Evolutionary conservation across 1,140 invertebrate species (phyloP).

Genomic region (Drosophila lowei): DNA sequence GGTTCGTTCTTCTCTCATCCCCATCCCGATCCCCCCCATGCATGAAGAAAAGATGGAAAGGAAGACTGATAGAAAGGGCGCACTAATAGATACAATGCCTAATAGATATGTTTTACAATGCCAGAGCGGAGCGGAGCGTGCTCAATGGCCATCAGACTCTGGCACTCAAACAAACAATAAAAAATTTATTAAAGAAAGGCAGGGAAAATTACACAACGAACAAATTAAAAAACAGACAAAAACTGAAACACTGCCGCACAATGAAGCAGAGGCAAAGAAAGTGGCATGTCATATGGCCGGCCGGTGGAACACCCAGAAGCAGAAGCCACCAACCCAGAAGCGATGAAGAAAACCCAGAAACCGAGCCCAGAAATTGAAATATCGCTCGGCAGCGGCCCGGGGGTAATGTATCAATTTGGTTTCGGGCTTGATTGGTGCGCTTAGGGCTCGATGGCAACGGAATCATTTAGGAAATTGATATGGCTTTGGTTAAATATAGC

Average conservation of each 20-base stretch:
- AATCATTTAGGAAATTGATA: constrained; percentile 78
- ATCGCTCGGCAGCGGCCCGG: constrained; percentile 34
- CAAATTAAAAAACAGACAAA: constrained; percentile 65
- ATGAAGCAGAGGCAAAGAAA: constrained; percentile 50
- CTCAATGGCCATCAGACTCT: constrained; percentile 67
- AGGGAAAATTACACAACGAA: constrained; percentile 71
- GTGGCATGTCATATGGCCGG: constrained; percentile 75
- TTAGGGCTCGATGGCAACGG: constrained; percentile 51
- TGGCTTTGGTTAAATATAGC: constrained; percentile 52
- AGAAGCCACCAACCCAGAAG: neutral
- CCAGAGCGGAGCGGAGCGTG: constrained; percentile 55
- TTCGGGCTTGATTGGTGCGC: constrained; percentile 66
- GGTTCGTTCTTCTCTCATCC: constrained; percentile 13
- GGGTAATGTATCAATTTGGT: constrained; percentile 78
- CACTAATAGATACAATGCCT: constrained; percentile 67
- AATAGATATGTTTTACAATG: constrained; percentile 76
- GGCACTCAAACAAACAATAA: constrained; percentile 78
- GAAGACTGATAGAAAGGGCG: constrained; percentile 47
- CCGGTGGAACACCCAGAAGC: constrained; percentile 73
- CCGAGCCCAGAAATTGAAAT: constrained; percentile 62
- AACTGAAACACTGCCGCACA: constrained; percentile 42
- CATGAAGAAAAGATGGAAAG: constrained; percentile 15
- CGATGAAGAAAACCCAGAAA: constrained; percentile 21
- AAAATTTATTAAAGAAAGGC: constrained; percentile 81
- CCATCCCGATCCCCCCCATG: neutral